Evolutionary conservation across 2,888 invertebrate genomes (phyloP).

Genomic region (Orchestes rusci): DNA sequence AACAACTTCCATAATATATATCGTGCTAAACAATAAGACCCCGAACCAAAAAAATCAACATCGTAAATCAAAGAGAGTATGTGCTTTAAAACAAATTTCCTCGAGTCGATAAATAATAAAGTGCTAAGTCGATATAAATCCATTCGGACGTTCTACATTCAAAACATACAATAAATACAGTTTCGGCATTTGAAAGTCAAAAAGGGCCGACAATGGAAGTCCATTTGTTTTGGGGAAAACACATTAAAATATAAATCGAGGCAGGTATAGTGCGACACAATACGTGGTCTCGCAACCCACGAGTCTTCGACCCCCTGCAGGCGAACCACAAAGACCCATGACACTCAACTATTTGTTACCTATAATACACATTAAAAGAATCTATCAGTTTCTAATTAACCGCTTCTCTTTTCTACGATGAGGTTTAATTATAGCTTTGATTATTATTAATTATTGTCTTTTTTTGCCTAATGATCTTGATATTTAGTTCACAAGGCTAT

Average conservation of each 20-base stretch:
- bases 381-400: slow-evolving; percentile 43
- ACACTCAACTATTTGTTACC: slow-evolving; percentile 44
- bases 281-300: slow-evolving; percentile 39
- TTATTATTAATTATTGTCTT: too few species aligned
- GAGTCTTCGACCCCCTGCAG: slow-evolving; percentile 38
- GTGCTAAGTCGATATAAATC: slow-evolving; percentile 40
- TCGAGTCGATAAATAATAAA: slow-evolving; percentile 38
- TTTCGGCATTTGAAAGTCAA: slow-evolving; percentile 40
- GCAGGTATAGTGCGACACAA: slow-evolving; percentile 44
- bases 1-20: slow-evolving; percentile 27
- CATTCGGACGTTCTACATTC: slow-evolving; percentile 41
- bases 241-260: slow-evolving; percentile 45
- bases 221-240: slow-evolving; percentile 46
- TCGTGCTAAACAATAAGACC: slow-evolving; percentile 25
- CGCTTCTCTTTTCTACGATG: too few species aligned
- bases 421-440: too few species aligned
- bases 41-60: slow-evolving; percentile 30
- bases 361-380: slow-evolving; percentile 40
- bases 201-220: slow-evolving; percentile 42
- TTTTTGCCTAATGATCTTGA: too few species aligned
- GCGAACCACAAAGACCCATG: slow-evolving; percentile 40
- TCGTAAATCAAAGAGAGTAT: slow-evolving; percentile 32
- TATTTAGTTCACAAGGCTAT: too few species aligned
- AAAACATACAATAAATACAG: slow-evolving; percentile 43
- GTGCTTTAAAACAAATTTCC: slow-evolving; percentile 35